Base-by-base conservation (phyloP, 2,113 vertebrate species). In the Candoia aspera region DNA sequence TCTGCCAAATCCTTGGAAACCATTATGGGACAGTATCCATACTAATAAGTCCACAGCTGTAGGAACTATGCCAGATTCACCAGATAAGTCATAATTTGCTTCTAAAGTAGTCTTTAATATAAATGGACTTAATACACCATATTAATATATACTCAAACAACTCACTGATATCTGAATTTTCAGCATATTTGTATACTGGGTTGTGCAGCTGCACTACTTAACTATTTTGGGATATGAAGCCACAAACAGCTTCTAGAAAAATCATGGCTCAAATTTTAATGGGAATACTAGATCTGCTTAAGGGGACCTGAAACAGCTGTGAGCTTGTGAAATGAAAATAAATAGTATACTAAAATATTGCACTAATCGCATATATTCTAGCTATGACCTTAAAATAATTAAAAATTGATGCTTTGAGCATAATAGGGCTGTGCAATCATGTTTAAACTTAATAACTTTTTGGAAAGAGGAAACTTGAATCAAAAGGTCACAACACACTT, bases 301-400 rank as follows among this genome's bases (percentile, higher is more conserved):
- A 2, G 49, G 0, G 1, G 13, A 91, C 93, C 1, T 85, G 55
- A 89, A 94, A 96, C 96, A 94, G 84, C 4, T 84, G 87, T 90
- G 92, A 55, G 86, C 62, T 58, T 93, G 9, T 92, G 90, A 0
- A 92, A 87, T 42, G 13, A 90, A 96, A 96, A 97, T 26, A 84
- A 95, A 94, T 96, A 95, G 24, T 8, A 21, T 73, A 55, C 53
- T 49, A 89, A 94, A 94, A 88, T 92, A 94, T 91, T 96, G 53
- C 93, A 94, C 94, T 97, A 96, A 97, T 97, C 93, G 94, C 93
- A 95, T 95, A 97, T 94, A 94, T 98, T 98, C 97, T 94, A 96
- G 95, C 96, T 96, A 93, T 98, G 97, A 97, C 97, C 97, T 98
- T 97, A 96, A 94, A 97, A 97, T 98, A 98, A 99, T 98, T 98